Conservation (phyloP, 2,888 invertebrate genomes). For the Tryphoninae sp. region DNA sequence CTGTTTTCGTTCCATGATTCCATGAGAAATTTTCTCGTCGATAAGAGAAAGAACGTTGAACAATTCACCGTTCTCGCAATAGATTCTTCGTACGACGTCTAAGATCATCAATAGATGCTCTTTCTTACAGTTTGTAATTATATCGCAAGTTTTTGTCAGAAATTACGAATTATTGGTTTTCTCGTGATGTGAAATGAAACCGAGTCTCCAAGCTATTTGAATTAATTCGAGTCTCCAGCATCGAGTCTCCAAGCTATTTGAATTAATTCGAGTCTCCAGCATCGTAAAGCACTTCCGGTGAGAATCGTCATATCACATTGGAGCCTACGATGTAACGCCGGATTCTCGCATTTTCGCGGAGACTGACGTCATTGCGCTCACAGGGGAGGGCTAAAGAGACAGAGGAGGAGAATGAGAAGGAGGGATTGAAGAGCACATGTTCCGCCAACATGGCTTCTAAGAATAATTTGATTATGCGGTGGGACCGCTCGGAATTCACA, state of each 20-base stretch:
- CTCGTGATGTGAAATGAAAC: not conserved
- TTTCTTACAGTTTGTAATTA: not conserved
- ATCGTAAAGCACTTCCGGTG: conserved; percentile 50
- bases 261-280: conserved; percentile 25
- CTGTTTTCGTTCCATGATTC: conserved; percentile 70
- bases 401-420: not conserved
- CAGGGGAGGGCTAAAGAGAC: not conserved
- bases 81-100: not conserved
- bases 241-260: not conserved
- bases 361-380: conserved; percentile 68
- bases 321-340: conserved; percentile 23
- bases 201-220: not conserved
- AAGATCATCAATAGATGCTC: not conserved
- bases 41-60: conserved; percentile 48
- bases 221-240: too few species aligned
- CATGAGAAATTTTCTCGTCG: conserved; percentile 51
- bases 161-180: not conserved
- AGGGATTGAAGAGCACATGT: conserved; percentile 72
- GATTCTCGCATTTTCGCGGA: conserved; percentile 54
- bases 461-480: conserved; percentile 77
- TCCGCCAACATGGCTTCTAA: conserved; percentile 69
- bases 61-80: not conserved
- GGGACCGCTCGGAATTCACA: conserved; percentile 72
- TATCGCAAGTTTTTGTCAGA: not conserved
- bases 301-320: conserved; percentile 20